Conservation (phyloP, 2,113 vertebrate species). For the Vulpes ferrilata region DNA sequence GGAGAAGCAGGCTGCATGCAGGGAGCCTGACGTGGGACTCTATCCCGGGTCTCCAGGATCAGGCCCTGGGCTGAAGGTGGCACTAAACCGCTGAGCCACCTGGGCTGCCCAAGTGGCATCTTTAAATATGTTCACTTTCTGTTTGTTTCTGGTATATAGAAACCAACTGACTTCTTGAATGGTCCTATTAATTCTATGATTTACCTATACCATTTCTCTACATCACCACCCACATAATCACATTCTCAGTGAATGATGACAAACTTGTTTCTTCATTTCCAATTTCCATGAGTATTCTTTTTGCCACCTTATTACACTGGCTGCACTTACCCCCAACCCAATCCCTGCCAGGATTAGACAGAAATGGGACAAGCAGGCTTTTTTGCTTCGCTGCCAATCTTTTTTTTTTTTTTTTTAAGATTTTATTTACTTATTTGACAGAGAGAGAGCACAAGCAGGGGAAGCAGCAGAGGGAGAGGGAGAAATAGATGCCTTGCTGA, state of each 20-base stretch:
- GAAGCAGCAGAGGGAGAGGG: too few relatives aligned
- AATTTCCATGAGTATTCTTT: too few relatives aligned
- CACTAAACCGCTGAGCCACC: too few relatives aligned
- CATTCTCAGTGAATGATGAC: not conserved
- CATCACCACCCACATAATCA: accelerated
- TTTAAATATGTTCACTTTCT: not conserved
- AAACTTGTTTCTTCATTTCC: not conserved
- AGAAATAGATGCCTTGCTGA: too few relatives aligned
- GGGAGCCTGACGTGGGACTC: too few relatives aligned
- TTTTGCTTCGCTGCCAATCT: not conserved
- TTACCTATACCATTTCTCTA: not conserved
- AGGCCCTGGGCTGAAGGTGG: too few relatives aligned
- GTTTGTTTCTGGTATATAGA: not conserved
- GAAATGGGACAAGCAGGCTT: accelerated
- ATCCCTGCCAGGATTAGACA: accelerated
- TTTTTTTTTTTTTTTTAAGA: too few relatives aligned
- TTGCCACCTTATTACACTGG: not conserved
- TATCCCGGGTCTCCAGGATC: too few relatives aligned
- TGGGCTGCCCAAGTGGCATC: not conserved
- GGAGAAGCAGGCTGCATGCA: too few relatives aligned
- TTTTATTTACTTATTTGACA: too few relatives aligned
- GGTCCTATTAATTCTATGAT: not conserved
- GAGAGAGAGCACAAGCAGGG: too few relatives aligned
- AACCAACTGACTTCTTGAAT: not conserved
- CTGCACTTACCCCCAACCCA: too few relatives aligned